A percentile compares a stretch with the other conserved stretches of the same genome.
phyloP scores from a whole-genome alignment of 2,113 vertebrate species.

The Podarcis raffonei region DNA sequence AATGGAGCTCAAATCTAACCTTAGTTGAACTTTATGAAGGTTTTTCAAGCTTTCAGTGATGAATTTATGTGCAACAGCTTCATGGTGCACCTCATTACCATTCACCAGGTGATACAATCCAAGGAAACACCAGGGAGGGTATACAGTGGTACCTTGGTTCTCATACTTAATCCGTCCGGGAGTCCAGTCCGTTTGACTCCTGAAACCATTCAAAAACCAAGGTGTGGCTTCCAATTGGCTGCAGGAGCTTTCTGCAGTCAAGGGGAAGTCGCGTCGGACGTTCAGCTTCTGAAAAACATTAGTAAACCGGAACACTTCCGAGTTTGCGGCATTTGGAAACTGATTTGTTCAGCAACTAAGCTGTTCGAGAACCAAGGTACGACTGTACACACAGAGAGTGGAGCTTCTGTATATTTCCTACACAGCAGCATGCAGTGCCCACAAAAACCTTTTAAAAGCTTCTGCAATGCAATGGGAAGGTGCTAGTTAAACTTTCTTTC shows the following conservation, averaged over 20 bases:
- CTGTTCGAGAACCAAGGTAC: too few relatives aligned
- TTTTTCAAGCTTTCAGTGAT: background rate
- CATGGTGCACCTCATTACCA: background rate
- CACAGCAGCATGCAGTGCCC: background rate
- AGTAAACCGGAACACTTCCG: too few relatives aligned
- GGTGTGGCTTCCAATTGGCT: too few relatives aligned
- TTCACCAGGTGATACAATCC: background rate
- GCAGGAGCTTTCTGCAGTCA: too few relatives aligned
- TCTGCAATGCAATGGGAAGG: background rate
- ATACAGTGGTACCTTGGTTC: background rate
- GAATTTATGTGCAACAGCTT: background rate
- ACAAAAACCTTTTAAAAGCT: background rate
- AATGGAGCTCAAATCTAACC: slow-evolving; percentile 13
- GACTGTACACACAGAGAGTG: background rate
- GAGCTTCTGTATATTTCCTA: background rate
- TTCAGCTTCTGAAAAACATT: too few relatives aligned
- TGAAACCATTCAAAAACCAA: too few relatives aligned
- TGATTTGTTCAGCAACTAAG: too few relatives aligned
- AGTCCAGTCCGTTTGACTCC: too few relatives aligned
- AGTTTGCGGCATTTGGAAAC: too few relatives aligned
- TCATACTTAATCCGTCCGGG: too few relatives aligned
- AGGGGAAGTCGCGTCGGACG: too few relatives aligned
- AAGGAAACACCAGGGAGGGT: background rate
- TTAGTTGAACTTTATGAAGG: background rate
- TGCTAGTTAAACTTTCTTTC: background rate